Base-by-base conservation (phyloP, 2,888 invertebrate species). In the Nesidiocoris tenuis region DNA sequence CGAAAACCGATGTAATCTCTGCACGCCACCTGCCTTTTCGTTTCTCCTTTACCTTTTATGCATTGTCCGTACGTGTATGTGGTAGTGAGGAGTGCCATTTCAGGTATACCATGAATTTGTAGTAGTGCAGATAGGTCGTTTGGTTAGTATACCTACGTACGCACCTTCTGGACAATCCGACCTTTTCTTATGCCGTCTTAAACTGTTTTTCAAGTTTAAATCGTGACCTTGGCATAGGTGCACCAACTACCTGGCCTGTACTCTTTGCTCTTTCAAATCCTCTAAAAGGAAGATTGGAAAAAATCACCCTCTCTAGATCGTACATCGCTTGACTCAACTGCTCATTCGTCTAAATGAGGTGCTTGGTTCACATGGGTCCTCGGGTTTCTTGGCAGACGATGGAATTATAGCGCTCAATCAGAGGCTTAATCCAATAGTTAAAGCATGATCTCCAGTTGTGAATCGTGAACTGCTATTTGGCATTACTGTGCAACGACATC, bases 141-240 rank as follows among this genome's bases (percentile, higher is more conserved):
- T 39, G 39, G 5, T 39, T 7, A 12, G 39, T 39, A 39, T 39
- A 39, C n/a, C 65, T 39, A 5, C 23, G 24, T 21, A 17, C 70
- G 23, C 59, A 57, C 57, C 57, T 70, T 24, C 57, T 17, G 70
- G 57, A 70, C 70, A 70, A 70, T 70, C 70, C 70, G n/a, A 25
- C 70, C 70, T 59, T 18, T 18, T 18, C 59, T 57, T n/a, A n/a
- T n/a, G 18, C 70, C 57, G 70, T 24, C 61, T 59, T 59, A 57
- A 59, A 72, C 72, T 75, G 66, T 66, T 75, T 59, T 75, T 39
- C 66, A 67, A 66, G 75, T 67, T 75, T 66, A 75, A 75, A 75
- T 75, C 74, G 74, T 74, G 64, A 75, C 59, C 66, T 75, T 75
- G 39, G 39, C 64, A 74, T 39, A 39, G 39, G 39, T 39, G 39